phyloP scores from a whole-genome alignment of 2,888 invertebrate genomes.

The Proisotoma minuta region DNA sequence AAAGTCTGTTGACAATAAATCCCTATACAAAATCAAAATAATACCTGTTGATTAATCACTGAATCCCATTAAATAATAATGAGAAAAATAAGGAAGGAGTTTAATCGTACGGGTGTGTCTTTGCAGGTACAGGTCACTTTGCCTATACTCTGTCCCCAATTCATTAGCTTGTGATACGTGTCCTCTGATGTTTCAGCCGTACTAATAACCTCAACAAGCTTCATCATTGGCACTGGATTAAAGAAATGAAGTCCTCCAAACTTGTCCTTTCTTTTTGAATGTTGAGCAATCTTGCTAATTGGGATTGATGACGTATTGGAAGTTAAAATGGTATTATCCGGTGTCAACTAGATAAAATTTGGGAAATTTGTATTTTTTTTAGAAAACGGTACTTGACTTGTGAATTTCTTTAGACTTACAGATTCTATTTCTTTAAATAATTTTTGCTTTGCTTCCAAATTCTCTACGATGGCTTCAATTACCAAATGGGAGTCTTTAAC shows the following conservation, averaged over 20 bases:
- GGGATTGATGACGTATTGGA: constrained; percentile 59
- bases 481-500: constrained; percentile 68
- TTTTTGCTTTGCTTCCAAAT: constrained; percentile 69
- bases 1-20: constrained; percentile 59
- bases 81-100: too few relatives aligned
- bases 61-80: too few relatives aligned
- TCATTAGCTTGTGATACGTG: constrained; percentile 52
- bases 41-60: too few relatives aligned
- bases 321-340: constrained; percentile 54
- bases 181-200: constrained; percentile 55
- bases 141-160: constrained; percentile 56
- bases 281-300: constrained; percentile 55
- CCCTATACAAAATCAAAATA: too few relatives aligned
- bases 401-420: constrained; percentile 51
- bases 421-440: constrained; percentile 68
- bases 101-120: constrained; percentile 56
- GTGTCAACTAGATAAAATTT: constrained; percentile 48
- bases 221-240: constrained; percentile 60
- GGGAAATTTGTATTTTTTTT: neutral
- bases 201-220: constrained; percentile 57
- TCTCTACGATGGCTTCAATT: constrained; percentile 82
- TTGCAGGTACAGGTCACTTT: constrained; percentile 50
- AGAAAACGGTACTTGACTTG: neutral
- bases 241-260: constrained; percentile 61
- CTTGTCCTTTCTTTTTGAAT: constrained; percentile 52